These are phyloP conservation scores for Coccyzus lansbergi DNA, from an alignment of 2,797 vertebrate species.

Conservation along the genomic window DNA sequence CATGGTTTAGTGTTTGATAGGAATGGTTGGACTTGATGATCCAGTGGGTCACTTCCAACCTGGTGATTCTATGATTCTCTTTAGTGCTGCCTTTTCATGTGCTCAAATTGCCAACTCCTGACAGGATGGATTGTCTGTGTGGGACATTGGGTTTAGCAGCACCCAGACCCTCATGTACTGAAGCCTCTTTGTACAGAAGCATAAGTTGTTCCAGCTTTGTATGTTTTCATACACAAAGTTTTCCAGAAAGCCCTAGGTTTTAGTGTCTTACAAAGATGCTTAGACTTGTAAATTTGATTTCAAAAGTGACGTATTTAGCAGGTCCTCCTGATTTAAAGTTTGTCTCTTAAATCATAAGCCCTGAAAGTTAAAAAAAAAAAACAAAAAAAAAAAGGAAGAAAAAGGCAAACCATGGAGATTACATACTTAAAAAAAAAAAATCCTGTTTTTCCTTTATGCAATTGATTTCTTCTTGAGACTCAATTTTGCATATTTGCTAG, in stretches of 20 bases:
- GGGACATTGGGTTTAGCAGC: accelerated
- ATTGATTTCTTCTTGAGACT: background rate
- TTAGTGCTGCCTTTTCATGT: accelerated
- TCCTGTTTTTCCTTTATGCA: background rate
- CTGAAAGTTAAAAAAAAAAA: background rate
- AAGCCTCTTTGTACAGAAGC: too few species aligned
- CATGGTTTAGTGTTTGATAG: too few species aligned
- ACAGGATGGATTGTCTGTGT: accelerated
- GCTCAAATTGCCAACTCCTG: accelerated
- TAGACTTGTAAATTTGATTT: background rate
- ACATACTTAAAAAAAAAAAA: background rate
- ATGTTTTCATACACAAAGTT: background rate
- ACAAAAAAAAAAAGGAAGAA: background rate
- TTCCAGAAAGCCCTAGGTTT: background rate
- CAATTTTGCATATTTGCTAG: background rate
- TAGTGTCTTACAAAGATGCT: background rate
- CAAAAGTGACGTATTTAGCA: accelerated
- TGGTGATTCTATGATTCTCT: too few species aligned
- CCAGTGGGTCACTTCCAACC: too few species aligned
- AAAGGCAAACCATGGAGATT: background rate
- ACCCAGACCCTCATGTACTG: accelerated
- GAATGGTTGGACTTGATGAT: too few species aligned
- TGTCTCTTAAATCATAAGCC: background rate
- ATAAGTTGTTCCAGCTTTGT: background rate
- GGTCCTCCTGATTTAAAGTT: accelerated